A percentile compares a stretch with the other conserved stretches of the same genome.
phyloP scores from a whole-genome alignment of 1,140 invertebrate species.

The Leptopilina boulardi region DNA sequence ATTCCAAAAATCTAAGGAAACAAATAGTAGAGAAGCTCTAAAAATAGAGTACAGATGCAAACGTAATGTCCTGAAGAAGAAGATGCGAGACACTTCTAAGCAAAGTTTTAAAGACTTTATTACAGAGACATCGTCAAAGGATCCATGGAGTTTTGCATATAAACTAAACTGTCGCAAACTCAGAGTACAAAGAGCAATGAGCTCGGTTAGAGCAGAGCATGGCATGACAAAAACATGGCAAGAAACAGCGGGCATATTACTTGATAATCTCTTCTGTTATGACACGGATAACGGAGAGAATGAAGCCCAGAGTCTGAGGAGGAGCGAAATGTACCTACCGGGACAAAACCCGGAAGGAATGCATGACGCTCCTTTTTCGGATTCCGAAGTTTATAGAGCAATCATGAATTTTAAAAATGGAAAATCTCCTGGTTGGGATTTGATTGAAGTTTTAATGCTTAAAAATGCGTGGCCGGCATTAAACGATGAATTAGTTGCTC shows the following conservation, averaged over 20 bases:
- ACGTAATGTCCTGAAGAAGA: no score
- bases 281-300: not conserved
- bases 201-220: not conserved
- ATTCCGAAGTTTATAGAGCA: not conserved
- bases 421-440: conserved; percentile 63
- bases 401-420: not conserved
- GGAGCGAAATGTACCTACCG: conserved; percentile 20
- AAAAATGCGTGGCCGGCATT: conserved; percentile 41
- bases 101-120: not conserved
- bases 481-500: conserved; percentile 54
- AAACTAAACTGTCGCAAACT: not conserved
- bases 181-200: not conserved
- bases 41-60: no score
- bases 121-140: not conserved
- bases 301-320: not conserved
- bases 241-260: not conserved
- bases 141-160: not conserved
- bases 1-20: not conserved
- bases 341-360: no score
- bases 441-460: conserved; percentile 50
- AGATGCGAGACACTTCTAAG: not conserved
- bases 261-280: not conserved
- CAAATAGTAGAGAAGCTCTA: not conserved
- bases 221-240: not conserved
- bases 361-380: no score